Evolutionary conservation across 2,113 vertebrate genomes (phyloP).

Genomic region (Scatophagus argus): DNA sequence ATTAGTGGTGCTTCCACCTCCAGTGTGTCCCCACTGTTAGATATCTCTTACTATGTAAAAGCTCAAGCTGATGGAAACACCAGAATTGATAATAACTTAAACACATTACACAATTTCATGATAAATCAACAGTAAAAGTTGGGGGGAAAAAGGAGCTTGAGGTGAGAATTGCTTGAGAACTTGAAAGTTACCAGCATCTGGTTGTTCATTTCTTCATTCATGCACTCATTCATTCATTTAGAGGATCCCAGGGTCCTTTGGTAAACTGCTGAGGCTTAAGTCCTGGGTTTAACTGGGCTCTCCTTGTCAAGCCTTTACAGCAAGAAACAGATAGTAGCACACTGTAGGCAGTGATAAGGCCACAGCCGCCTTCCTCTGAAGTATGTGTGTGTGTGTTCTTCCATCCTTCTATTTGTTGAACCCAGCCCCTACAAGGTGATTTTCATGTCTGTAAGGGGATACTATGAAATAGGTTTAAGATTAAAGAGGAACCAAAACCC

Average conservation of each 20-base stretch:
- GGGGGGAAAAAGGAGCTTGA: too few relatives aligned
- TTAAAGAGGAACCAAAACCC: too few relatives aligned
- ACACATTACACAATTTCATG: too few relatives aligned
- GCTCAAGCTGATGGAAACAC: too few relatives aligned
- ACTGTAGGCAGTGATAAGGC: conserved; percentile 31
- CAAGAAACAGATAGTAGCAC: conserved; percentile 35
- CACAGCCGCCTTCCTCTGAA: conserved; percentile 18
- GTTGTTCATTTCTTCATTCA: too few relatives aligned
- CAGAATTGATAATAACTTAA: too few relatives aligned
- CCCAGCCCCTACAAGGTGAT: background rate
- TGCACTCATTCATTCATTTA: background rate
- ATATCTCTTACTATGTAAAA: too few relatives aligned
- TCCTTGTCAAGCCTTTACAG: background rate
- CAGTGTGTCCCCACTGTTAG: too few relatives aligned
- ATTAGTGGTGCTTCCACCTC: too few relatives aligned
- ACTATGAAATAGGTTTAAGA: background rate
- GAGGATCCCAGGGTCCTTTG: background rate
- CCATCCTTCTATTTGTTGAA: background rate
- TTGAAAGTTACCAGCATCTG: too few relatives aligned
- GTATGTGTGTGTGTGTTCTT: background rate
- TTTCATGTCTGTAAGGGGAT: background rate
- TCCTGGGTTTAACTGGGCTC: background rate
- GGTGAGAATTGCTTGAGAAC: too few relatives aligned
- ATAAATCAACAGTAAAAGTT: too few relatives aligned
- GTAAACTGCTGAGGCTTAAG: background rate